Percentiles rank a stretch among this genome's conserved stretches.
phyloP scores from a whole-genome alignment of 2,888 invertebrate genomes.

The Acanthacorydalis orientalis region DNA sequence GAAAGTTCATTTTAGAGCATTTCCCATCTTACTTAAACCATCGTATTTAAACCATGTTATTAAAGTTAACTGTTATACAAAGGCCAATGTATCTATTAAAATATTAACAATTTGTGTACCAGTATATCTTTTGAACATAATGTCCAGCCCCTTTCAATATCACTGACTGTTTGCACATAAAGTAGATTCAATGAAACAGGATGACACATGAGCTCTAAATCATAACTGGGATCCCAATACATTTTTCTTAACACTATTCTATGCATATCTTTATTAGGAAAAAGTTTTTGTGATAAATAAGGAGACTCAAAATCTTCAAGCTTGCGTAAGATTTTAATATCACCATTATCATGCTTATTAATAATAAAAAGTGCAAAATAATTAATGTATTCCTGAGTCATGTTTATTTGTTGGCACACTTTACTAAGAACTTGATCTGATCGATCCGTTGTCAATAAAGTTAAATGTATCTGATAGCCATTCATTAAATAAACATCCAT shows the following conservation, averaged over 20 bases:
- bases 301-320: slow-evolving; percentile 96
- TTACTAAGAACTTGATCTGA: slow-evolving; percentile 70
- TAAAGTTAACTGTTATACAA: too few species aligned
- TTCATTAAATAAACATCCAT: slow-evolving; percentile 76
- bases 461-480: slow-evolving; percentile 67
- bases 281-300: slow-evolving; percentile 67
- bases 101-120: neutral
- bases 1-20: too few species aligned
- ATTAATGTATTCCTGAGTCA: slow-evolving; percentile 61
- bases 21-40: too few species aligned
- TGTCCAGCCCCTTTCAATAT: slow-evolving; percentile 79
- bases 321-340: slow-evolving; percentile 62
- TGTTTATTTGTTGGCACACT: slow-evolving; percentile 63
- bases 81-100: neutral
- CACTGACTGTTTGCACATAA: slow-evolving; percentile 74
- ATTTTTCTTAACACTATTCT: slow-evolving; percentile 74
- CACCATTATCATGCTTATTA: slow-evolving; percentile 55
- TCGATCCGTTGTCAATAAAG: slow-evolving; percentile 64
- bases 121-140: slow-evolving; percentile 45
- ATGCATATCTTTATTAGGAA: slow-evolving; percentile 43
- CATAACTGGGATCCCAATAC: slow-evolving; percentile 77
- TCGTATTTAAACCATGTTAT: too few species aligned
- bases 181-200: slow-evolving; percentile 69
- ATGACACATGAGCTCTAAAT: slow-evolving; percentile 67
- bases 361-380: slow-evolving; percentile 87